phyloP scores from a whole-genome alignment of 2,888 invertebrate species.

The Papilio elwesi region DNA sequence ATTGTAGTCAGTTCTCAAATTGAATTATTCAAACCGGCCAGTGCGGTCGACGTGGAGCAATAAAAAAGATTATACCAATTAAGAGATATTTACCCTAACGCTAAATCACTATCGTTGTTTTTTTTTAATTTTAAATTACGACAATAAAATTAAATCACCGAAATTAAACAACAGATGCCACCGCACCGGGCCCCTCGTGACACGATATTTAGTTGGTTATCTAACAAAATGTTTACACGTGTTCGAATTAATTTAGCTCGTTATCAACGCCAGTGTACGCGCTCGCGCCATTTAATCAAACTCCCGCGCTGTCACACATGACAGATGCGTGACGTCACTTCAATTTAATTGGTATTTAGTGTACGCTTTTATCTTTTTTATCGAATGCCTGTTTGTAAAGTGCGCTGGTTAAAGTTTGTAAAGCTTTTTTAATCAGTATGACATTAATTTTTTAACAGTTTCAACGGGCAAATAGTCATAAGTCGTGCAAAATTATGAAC shows the following conservation, averaged over 20 bases:
- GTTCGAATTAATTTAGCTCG: slow-evolving; percentile 72
- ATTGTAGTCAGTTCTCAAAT: not conserved
- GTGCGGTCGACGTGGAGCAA: slow-evolving; percentile 38
- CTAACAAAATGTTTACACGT: slow-evolving; percentile 78
- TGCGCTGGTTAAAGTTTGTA: not conserved
- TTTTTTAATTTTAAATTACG: slow-evolving; percentile 57
- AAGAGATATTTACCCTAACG: slow-evolving; percentile 57
- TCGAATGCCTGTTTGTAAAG: not conserved
- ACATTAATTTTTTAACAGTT: not conserved
- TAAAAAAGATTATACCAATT: slow-evolving; percentile 67
- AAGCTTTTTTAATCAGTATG: not conserved
- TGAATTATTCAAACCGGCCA: slow-evolving; percentile 22
- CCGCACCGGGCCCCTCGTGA: slow-evolving; percentile 56
- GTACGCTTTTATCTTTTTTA: slow-evolving; percentile 39
- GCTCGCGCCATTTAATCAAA: slow-evolving; percentile 62
- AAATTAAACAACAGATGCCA: slow-evolving; percentile 67
- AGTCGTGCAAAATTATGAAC: too few relatives aligned
- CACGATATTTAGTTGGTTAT: slow-evolving; percentile 60
- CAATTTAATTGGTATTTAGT: slow-evolving; percentile 40
- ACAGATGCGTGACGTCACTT: slow-evolving; percentile 55
- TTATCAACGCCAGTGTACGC: slow-evolving; percentile 68
- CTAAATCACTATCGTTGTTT: slow-evolving; percentile 65
- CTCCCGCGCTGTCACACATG: slow-evolving; percentile 64
- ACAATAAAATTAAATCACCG: slow-evolving; percentile 72
- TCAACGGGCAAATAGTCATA: too few relatives aligned